Conservation (phyloP, 2,797 vertebrate genomes). For the Pipistrellus nathusii region DNA sequence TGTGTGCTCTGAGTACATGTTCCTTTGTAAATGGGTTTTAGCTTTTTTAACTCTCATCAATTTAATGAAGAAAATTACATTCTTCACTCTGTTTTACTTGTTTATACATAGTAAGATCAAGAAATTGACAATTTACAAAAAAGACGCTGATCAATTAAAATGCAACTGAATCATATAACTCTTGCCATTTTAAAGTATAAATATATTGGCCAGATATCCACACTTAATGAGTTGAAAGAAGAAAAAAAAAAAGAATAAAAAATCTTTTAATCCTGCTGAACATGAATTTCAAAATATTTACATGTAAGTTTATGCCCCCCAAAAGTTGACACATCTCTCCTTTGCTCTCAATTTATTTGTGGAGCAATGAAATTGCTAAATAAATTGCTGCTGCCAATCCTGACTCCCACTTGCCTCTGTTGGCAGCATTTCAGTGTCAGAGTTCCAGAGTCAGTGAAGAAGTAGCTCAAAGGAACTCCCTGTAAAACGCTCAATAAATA, state of each 20-base stretch:
- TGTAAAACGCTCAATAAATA: background rate
- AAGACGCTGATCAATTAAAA: background rate
- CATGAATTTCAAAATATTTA: background rate
- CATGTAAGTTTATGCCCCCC: background rate
- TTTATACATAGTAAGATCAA: background rate
- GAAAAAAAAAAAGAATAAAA: background rate
- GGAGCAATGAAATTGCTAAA: background rate
- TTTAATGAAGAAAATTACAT: slow-evolving; percentile 20
- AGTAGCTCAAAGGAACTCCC: background rate
- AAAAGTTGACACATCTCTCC: background rate
- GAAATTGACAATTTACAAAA: background rate
- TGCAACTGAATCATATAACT: background rate
- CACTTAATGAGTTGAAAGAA: background rate
- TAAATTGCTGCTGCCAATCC: background rate
- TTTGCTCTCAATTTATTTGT: slow-evolving; percentile 25
- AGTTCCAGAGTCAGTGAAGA: background rate
- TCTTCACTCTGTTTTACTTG: background rate
- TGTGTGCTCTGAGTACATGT: background rate
- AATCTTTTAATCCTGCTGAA: background rate
- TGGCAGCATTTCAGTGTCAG: background rate
- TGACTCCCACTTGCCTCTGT: background rate
- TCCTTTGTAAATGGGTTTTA: background rate
- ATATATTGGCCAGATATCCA: background rate
- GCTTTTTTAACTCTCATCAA: slow-evolving; percentile 18
- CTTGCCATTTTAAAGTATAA: background rate